phyloP scores from a whole-genome alignment of 1,140 invertebrate genomes.

The Stenopsyche tienmushanensis region DNA sequence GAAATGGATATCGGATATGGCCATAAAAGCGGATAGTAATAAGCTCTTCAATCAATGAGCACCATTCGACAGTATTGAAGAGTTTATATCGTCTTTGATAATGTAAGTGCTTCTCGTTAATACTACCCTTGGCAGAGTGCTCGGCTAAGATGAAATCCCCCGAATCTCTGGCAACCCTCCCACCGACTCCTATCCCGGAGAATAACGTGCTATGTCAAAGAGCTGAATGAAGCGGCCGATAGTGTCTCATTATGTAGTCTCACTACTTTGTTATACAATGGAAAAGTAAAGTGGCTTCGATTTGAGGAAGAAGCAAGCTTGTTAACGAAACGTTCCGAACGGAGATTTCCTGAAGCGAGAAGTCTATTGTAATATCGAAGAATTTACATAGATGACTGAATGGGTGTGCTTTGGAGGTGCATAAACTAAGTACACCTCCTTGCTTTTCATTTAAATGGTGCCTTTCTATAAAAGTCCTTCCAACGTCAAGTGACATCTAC shows the following conservation, averaged over 20 bases:
- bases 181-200: neutral
- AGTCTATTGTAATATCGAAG: neutral
- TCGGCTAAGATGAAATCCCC: neutral
- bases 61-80: too few species aligned
- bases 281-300: constrained; percentile 25
- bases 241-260: constrained; percentile 22
- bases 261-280: constrained; percentile 15
- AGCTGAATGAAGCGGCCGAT: constrained; percentile 15
- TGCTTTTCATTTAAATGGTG: too few species aligned
- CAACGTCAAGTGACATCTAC: too few species aligned
- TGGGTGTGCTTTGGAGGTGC: too few species aligned
- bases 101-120: constrained; percentile 1
- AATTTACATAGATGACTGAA: neutral
- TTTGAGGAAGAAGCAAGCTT: constrained; percentile 8
- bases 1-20: too few species aligned
- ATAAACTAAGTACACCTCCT: too few species aligned
- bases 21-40: too few species aligned
- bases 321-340: neutral
- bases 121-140: too few species aligned
- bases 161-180: neutral
- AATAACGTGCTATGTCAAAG: constrained; percentile 12
- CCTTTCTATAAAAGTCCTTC: too few species aligned
- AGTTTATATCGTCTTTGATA: too few species aligned
- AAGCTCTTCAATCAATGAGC: too few species aligned
- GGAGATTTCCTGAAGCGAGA: neutral